Evolutionary conservation across 2,888 invertebrate species (phyloP), one percentile per base, ranked within the genome.

Genomic region (Tanytarsus gracilentus): DNA sequence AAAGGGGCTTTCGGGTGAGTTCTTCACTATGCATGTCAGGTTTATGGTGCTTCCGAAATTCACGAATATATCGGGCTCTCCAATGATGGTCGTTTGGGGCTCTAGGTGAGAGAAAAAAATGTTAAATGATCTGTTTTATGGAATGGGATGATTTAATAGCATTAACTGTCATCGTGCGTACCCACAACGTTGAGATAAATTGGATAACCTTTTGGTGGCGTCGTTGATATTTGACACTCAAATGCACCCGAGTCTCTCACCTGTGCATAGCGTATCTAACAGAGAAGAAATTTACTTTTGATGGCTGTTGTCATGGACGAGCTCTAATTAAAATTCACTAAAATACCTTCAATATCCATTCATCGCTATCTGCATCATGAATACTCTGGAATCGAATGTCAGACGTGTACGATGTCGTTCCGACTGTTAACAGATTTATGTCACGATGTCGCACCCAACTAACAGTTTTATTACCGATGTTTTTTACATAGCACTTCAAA

Each of bases 371-470:
- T 64, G 89, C 87, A 68, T 85, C 86, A 75, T 90, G 90, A 61
- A 87, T 85, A 67, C 88, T 84, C 68, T 85, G 82, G 74, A 91
- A 92, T 71, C 92, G 79, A 77, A 88, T 88, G 74, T 92, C 92
- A n/a, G 88, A 88, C 48, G 86, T 86, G 70, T 86, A 86, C 11
- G 86, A 85, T 67, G 81, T 82, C 63, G 82, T 77, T 50, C 82
- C 83, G 36, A 84, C 84, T 1, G 86, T 86, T 63, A 86, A 75
- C 64, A 86, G 76, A 70, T 86, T 86, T 62, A 86, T 78, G 70
- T 86, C 86, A 64, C 84, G 73, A 68, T 86, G 86, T 62, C 86
- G 75, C 61, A 86, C 83, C 86, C 86, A 86, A 30, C 85, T 85
- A 63, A 86, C 85, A 83, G 74, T 74, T 69, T 74, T 74, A 66